A percentile compares a stretch with the other conserved stretches of the same genome.
These are phyloP conservation scores for Lepisosteus osseus DNA, from an alignment of 2,113 vertebrate species.

Conservation along the genomic window DNA sequence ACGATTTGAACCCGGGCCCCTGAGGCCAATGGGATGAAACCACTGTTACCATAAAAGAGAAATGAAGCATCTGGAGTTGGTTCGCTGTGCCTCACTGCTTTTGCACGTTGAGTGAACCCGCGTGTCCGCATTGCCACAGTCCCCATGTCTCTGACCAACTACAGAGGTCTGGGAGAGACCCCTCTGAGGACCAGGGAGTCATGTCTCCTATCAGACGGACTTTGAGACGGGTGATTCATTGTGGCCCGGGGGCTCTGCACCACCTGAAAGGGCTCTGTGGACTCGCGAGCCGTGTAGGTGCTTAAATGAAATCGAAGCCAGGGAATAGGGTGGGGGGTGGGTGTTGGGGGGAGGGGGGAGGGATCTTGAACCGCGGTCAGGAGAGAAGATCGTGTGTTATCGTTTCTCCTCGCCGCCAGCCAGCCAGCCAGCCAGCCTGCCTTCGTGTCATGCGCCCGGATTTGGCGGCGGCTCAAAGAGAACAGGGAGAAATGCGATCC, in stretches of 20 bases:
- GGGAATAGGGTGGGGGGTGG: conserved; percentile 45
- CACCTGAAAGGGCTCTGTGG: conserved; percentile 42
- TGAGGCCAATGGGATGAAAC: too few relatives aligned
- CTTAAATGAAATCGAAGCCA: conserved; percentile 59
- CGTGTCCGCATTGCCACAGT: too few relatives aligned
- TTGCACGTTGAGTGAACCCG: too few relatives aligned
- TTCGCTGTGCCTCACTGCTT: too few relatives aligned
- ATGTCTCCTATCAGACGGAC: conserved; percentile 40
- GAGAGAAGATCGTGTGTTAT: conserved; percentile 60
- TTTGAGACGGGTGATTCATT: conserved; percentile 46
- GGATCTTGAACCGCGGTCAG: conserved; percentile 55
- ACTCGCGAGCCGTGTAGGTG: conserved; percentile 53
- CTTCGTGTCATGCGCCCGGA: conserved; percentile 56
- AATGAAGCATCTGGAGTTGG: too few relatives aligned
- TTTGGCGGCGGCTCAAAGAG: conserved; percentile 51
- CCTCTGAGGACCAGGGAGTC: conserved; percentile 3
- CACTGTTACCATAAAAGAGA: too few relatives aligned
- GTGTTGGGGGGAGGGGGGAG: conserved; percentile 17
- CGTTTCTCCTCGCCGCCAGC: conserved; percentile 60
- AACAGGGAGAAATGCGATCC: conserved; percentile 59
- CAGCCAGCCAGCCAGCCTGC: conserved; percentile 44
- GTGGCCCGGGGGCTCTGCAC: conserved; percentile 56
- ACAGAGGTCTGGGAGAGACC: too few relatives aligned
- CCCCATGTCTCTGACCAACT: too few relatives aligned
- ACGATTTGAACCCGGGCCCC: too few relatives aligned